Percentiles rank a stretch among this genome's conserved stretches.
Evolutionary conservation across 1,140 invertebrate genomes (phyloP).

Genomic region (Papilio helenus): DNA sequence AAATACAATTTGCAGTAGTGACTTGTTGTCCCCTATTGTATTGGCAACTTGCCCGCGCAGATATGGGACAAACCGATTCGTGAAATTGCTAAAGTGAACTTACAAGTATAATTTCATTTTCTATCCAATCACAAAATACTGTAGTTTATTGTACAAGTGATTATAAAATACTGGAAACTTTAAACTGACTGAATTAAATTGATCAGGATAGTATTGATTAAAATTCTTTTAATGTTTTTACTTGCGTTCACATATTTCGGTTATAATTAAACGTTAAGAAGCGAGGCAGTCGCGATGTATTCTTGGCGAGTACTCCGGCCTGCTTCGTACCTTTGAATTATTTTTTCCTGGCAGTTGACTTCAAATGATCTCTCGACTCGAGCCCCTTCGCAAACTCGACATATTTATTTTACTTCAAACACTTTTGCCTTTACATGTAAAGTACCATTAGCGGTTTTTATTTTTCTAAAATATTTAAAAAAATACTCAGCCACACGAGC

Average conservation of each 20-base stretch:
- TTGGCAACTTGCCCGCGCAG: not conserved
- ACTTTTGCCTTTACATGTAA: conserved; percentile 32
- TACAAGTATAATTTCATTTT: conserved; percentile 13
- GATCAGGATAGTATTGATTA: not conserved
- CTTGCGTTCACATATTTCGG: conserved; percentile 11
- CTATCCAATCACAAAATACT: not conserved
- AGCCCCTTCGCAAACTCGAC: conserved; percentile 32
- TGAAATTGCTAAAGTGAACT: not conserved
- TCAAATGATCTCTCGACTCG: conserved; percentile 33
- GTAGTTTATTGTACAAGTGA: not conserved
- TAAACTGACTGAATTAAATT: not conserved
- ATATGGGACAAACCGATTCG: conserved; percentile 6
- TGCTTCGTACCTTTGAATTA: conserved; percentile 34
- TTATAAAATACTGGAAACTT: not conserved
- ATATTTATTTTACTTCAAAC: conserved; percentile 38
- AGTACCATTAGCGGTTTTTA: conserved; percentile 32
- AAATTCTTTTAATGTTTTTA: not conserved
- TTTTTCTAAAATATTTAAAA: conserved; percentile 33
- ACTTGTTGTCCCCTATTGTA: conserved; percentile 5
- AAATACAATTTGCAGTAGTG: conserved; percentile 21
- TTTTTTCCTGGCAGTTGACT: conserved; percentile 35
- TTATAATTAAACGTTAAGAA: conserved; percentile 17
- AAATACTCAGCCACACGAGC: not conserved
- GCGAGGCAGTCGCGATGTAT: conserved; percentile 9
- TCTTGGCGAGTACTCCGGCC: conserved; percentile 15